phyloP scores from a whole-genome alignment of 2,888 invertebrate genomes.

The Amphipoea lucens region DNA sequence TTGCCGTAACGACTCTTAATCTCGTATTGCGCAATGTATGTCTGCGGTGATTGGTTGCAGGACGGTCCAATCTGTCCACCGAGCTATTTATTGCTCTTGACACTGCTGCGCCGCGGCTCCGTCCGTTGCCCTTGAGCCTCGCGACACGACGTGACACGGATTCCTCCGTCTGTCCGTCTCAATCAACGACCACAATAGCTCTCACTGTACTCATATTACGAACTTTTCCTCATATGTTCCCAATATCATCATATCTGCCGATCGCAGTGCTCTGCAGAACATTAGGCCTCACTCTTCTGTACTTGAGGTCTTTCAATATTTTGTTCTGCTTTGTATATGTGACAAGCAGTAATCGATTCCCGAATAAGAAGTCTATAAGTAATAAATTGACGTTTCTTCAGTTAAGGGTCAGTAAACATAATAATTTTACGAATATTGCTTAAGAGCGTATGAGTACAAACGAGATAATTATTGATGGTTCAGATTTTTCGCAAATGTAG shows the following conservation, averaged over 20 bases:
- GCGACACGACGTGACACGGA: conserved; percentile 72
- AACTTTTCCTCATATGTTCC: conserved; percentile 21
- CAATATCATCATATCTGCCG: background rate
- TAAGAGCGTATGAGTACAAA: background rate
- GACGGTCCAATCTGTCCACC: conserved; percentile 47
- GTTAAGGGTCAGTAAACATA: conserved; percentile 13
- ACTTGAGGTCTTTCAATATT: background rate
- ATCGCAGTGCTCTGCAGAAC: background rate
- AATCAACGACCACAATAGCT: conserved; percentile 39
- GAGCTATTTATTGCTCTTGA: conserved; percentile 70
- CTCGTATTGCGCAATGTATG: background rate
- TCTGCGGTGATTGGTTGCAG: conserved; percentile 39
- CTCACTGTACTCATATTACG: conserved; percentile 46
- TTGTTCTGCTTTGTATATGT: background rate
- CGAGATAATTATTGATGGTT: background rate
- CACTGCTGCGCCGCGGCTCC: conserved; percentile 41
- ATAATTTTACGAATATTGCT: conserved; percentile 9
- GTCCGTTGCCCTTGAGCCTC: conserved; percentile 74
- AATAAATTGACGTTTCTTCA: conserved; percentile 10
- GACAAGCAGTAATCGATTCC: background rate
- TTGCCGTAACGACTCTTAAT: background rate
- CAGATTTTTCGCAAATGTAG: background rate
- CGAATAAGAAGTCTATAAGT: conserved; percentile 8
- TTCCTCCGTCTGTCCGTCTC: conserved; percentile 58
- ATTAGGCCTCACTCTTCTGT: background rate